These are phyloP conservation scores for Thalassarche chlororhynchos DNA, from an alignment of 2,113 vertebrate species.

Conservation along the genomic window DNA sequence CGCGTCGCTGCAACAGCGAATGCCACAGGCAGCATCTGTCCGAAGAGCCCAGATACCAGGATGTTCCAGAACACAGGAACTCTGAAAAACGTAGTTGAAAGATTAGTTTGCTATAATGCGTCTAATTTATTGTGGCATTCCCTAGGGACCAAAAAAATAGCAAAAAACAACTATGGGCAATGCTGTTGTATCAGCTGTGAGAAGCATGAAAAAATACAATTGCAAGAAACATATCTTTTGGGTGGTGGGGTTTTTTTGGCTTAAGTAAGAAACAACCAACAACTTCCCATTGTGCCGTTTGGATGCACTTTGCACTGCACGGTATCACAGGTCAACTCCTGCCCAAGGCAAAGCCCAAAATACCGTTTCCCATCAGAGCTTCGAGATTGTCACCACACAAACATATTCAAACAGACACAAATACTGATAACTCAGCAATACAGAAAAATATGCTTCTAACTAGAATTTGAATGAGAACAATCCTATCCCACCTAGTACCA, in stretches of 20 bases:
- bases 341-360: neutral
- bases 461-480: neutral
- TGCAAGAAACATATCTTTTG: neutral
- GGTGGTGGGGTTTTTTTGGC: neutral
- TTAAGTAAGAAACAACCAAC: neutral
- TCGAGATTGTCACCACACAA: neutral
- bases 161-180: neutral
- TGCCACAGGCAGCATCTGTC: neutral
- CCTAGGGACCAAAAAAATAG: neutral
- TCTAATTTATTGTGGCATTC: slow-evolving; percentile 8
- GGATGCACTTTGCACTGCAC: neutral
- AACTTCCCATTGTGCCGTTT: neutral
- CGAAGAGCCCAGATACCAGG: neutral
- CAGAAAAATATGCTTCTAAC: neutral
- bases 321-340: neutral
- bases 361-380: neutral
- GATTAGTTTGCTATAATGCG: neutral
- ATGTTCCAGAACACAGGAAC: neutral
- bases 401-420: neutral
- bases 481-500: neutral
- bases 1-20: fast-evolving
- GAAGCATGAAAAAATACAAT: neutral
- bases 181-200: neutral
- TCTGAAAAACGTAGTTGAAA: fast-evolving
- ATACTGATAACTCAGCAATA: neutral